Percentiles rank a stretch among this genome's conserved stretches.
phyloP scores from a whole-genome alignment of 2,888 invertebrate genomes.

The Deilephila elpenor region DNA sequence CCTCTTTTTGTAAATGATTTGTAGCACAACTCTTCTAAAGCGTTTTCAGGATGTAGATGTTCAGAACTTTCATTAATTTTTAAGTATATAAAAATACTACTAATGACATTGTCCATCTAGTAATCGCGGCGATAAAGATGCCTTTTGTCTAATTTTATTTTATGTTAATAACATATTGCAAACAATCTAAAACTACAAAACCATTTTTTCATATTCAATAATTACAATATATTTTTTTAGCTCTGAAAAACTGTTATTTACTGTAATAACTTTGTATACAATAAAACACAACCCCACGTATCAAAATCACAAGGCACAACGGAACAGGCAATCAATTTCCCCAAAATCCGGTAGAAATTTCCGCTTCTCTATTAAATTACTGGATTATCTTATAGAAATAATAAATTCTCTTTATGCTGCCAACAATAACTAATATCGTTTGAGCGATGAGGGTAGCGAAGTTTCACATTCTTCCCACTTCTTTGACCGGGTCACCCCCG shows the following conservation, averaged over 20 bases:
- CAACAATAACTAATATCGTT: conserved; percentile 55
- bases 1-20: no score
- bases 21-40: no score
- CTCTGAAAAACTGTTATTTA: no score
- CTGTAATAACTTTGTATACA: neutral
- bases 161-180: neutral
- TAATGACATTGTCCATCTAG: neutral
- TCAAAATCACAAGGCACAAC: neutral
- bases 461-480: conserved; percentile 62
- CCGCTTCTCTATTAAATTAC: conserved; percentile 29
- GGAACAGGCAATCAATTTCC: neutral
- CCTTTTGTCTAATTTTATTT: neutral
- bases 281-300: conserved; percentile 5
- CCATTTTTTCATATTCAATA: neutral
- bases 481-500: conserved; percentile 71
- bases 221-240: no score
- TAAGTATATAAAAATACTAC: neutral
- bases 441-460: conserved; percentile 56
- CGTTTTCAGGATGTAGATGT: no score
- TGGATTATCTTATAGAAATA: conserved; percentile 34
- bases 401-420: conserved; percentile 41
- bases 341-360: conserved; percentile 12
- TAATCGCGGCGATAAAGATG: no score
- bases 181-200: neutral
- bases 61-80: neutral